A percentile compares a stretch with the other conserved stretches of the same genome.
phyloP scores from a whole-genome alignment of 2,113 vertebrate species.

The Polyodon spathula region DNA sequence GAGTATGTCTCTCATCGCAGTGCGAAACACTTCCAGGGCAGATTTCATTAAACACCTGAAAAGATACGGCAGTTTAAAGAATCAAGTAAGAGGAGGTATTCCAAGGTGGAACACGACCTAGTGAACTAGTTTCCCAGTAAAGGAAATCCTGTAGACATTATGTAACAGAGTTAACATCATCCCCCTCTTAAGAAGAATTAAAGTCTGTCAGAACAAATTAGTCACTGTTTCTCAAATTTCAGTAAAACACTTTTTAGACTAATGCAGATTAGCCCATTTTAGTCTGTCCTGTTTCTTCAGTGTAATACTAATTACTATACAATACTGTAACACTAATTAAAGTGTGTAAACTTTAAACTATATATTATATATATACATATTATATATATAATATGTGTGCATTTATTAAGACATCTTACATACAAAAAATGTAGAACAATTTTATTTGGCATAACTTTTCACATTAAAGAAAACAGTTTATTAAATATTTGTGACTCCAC shows the following conservation, averaged over 20 bases:
- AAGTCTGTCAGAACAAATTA: slow-evolving; percentile 56
- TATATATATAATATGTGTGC: no score
- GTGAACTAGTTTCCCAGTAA: background rate
- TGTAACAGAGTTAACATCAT: slow-evolving; percentile 38
- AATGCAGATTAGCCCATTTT: slow-evolving; percentile 59
- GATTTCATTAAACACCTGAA: slow-evolving; percentile 94
- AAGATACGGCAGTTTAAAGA: slow-evolving; percentile 61
- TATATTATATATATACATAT: no score
- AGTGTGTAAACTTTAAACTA: no score
- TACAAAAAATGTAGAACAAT: no score
- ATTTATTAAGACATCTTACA: no score
- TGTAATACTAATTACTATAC: no score
- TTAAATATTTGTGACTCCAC: no score
- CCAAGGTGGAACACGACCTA: background rate
- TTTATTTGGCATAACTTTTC: no score
- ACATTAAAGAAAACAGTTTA: no score
- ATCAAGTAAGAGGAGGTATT: slow-evolving; percentile 50
- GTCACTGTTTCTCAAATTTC: slow-evolving; percentile 44
- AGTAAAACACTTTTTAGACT: slow-evolving; percentile 49
- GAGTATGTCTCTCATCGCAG: slow-evolving; percentile 74
- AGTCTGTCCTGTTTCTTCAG: slow-evolving; percentile 34
- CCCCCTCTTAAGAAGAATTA: slow-evolving; percentile 51
- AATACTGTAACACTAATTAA: no score
- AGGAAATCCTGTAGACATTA: slow-evolving; percentile 22
- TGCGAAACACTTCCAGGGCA: slow-evolving; percentile 72